Percentiles rank a stretch among this genome's conserved stretches.
Conservation (phyloP, 92 coral and sea anemone species). For the Phenganax marumi region DNA sequence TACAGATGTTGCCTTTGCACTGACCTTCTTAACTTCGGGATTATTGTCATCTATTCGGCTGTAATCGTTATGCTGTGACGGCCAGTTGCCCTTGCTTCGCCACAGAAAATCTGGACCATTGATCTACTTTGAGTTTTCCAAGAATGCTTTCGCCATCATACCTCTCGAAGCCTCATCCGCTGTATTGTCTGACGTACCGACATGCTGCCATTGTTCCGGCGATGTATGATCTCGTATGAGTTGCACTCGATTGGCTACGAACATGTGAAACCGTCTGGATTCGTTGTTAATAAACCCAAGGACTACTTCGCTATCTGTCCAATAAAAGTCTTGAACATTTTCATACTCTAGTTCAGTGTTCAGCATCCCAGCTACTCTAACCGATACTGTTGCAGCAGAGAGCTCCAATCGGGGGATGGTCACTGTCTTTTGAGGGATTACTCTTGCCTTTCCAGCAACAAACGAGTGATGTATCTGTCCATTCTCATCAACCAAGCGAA, state of each 20-base stretch:
- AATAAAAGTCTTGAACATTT: slow-evolving; percentile 19
- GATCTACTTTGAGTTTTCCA: slow-evolving; percentile 28
- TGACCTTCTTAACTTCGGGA: no score
- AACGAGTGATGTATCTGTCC: slow-evolving; percentile 56
- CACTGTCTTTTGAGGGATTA: slow-evolving; percentile 55
- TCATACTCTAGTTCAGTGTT: slow-evolving; percentile 49
- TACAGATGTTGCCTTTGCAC: background rate
- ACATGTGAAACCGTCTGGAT: slow-evolving; percentile 13
- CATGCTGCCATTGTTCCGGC: slow-evolving; percentile 12
- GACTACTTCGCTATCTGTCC: no score
- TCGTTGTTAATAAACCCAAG: no score
- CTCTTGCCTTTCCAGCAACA: slow-evolving; percentile 62
- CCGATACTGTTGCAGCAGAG: no score
- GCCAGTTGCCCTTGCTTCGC: slow-evolving; percentile 19
- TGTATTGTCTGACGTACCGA: background rate
- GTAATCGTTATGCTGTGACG: background rate
- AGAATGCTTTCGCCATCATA: slow-evolving; percentile 23
- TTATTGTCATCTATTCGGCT: background rate
- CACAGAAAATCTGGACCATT: no score
- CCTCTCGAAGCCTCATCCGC: slow-evolving; percentile 32
- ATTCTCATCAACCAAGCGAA: no score
- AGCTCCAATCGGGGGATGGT: slow-evolving; percentile 62
- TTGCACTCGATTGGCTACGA: slow-evolving; percentile 19
- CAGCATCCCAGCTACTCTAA: no score
- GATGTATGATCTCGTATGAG: slow-evolving; percentile 23